Evolutionary conservation across 2,888 invertebrate genomes (phyloP).

Genomic region (Graphium colonna): DNA sequence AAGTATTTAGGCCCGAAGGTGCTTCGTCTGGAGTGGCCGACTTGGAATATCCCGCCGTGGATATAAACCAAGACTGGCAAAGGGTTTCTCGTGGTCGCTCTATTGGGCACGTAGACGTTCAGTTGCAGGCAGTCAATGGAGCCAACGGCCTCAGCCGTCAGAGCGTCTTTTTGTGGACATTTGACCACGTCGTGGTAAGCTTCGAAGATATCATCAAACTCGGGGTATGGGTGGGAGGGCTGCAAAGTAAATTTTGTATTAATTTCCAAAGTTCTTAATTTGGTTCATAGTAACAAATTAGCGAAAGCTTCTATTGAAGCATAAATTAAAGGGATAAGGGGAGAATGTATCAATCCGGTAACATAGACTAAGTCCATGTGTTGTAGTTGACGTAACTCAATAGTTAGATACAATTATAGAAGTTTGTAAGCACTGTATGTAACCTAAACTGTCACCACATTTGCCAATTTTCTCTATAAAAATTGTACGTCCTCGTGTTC

Average conservation of each 20-base stretch:
- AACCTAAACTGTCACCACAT: too few relatives aligned
- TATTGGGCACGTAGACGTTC: conserved; percentile 49
- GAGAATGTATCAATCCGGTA: too few relatives aligned
- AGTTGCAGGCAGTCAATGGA: conserved; percentile 48
- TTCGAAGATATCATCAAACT: conserved; percentile 43
- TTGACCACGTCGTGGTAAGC: conserved; percentile 48
- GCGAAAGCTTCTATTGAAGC: too few relatives aligned
- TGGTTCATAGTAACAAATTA: too few relatives aligned
- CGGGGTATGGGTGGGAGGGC: conserved; percentile 42
- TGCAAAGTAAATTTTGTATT: conserved; percentile 35
- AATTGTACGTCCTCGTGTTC: too few relatives aligned
- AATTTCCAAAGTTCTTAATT: too few relatives aligned
- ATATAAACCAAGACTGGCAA: conserved; percentile 53
- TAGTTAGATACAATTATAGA: too few relatives aligned
- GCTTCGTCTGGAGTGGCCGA: conserved; percentile 39
- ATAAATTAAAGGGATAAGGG: too few relatives aligned
- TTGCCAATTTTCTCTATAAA: too few relatives aligned
- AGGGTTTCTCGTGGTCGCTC: conserved; percentile 37
- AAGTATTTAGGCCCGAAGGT: conserved; percentile 46
- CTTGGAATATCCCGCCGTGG: conserved; percentile 43
- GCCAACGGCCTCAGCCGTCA: conserved; percentile 35
- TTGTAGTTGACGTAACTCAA: too few relatives aligned
- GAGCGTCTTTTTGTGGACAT: conserved; percentile 49
- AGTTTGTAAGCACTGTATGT: too few relatives aligned
- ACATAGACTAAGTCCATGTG: too few relatives aligned